phyloP scores from a whole-genome alignment of 2,113 vertebrate species.

The Psephotus haematonotus region DNA sequence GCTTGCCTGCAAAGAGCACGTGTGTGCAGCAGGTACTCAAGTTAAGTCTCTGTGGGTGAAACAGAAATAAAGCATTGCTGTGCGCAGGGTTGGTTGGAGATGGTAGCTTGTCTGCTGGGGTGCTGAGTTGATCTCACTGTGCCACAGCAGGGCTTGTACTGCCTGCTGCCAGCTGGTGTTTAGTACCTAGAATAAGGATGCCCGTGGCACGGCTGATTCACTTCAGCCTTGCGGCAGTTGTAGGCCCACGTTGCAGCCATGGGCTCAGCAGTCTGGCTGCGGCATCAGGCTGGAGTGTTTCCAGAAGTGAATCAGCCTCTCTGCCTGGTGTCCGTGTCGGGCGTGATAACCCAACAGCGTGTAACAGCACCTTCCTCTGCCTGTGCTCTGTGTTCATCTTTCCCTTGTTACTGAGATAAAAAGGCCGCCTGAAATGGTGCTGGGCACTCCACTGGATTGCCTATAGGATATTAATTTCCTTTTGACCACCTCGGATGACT shows the following conservation, averaged over 20 bases:
- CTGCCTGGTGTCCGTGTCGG: not conserved
- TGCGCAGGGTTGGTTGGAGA: not conserved
- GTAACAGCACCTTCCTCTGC: not conserved
- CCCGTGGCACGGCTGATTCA: not conserved
- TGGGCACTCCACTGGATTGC: not conserved
- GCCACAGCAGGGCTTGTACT: not conserved
- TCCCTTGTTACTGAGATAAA: not conserved
- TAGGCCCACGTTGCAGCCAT: not conserved
- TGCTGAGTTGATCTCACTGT: not conserved
- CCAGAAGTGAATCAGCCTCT: conserved; percentile 1
- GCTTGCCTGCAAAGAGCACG: fast-evolving
- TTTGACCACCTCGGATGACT: not conserved
- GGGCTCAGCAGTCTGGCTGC: not conserved
- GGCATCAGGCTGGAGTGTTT: not conserved
- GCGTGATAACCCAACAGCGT: not conserved
- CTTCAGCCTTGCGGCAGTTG: not conserved
- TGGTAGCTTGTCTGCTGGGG: not conserved
- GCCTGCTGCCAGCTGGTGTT: not conserved
- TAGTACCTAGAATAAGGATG: not conserved
- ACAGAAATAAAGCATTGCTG: not conserved
- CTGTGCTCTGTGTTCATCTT: not conserved
- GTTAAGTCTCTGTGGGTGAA: not conserved
- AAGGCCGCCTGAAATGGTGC: not conserved
- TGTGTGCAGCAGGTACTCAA: fast-evolving
- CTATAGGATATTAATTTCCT: not conserved